These are phyloP conservation scores for Lepeophtheirus salmonis DNA, from an alignment of 1,140 invertebrate genomes.

Conservation along the genomic window DNA sequence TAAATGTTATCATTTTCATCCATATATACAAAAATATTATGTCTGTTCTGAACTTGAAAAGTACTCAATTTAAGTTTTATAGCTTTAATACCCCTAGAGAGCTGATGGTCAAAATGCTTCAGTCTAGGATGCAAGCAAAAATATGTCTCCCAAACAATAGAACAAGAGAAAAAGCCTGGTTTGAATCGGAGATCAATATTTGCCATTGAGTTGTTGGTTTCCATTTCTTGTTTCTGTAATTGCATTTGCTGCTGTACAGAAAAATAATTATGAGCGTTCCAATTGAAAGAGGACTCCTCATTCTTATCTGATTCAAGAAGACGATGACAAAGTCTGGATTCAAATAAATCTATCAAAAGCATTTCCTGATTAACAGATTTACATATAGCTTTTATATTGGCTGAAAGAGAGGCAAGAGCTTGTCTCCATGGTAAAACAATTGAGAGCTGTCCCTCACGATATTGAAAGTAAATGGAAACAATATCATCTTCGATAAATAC, in stretches of 20 bases:
- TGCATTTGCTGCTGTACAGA: background rate
- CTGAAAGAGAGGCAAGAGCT: conserved; percentile 28
- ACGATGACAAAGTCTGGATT: conserved; percentile 45
- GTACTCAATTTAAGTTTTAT: conserved; percentile 45
- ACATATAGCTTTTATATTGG: conserved; percentile 37
- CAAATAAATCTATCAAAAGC: conserved; percentile 45
- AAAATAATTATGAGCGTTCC: background rate
- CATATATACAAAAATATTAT: conserved; percentile 60
- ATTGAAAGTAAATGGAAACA: conserved; percentile 49
- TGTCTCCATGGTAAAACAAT: conserved; percentile 23
- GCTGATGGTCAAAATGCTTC: conserved; percentile 30
- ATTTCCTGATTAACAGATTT: conserved; percentile 51
- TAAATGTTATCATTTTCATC: conserved; percentile 47
- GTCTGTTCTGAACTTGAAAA: conserved; percentile 51
- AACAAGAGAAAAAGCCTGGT: conserved; percentile 50
- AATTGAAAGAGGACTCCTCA: conserved; percentile 29
- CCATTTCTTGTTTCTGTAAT: background rate
- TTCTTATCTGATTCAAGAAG: conserved; percentile 46
- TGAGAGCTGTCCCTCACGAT: conserved; percentile 27
- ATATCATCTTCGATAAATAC: conserved; percentile 38
- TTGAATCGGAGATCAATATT: conserved; percentile 32
- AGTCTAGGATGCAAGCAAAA: conserved; percentile 51
- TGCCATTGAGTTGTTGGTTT: conserved; percentile 27
- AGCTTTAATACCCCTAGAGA: conserved; percentile 29
- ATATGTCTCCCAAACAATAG: conserved; percentile 47